Evolutionary conservation across 2,797 vertebrate species (phyloP).

Genomic region (Lithobates sylvaticus): DNA sequence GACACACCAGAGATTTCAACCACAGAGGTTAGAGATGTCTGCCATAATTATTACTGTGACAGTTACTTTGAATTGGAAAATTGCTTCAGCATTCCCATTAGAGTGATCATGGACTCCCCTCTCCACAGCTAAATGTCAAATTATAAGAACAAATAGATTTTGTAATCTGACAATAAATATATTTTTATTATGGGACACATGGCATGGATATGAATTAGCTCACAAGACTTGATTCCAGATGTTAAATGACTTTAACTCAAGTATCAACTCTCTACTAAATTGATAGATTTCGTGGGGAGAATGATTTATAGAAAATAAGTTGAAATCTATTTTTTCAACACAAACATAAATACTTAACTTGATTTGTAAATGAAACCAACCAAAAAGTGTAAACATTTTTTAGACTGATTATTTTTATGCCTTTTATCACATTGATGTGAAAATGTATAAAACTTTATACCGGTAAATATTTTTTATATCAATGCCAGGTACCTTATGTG

Average conservation of each 20-base stretch:
- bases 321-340: neutral
- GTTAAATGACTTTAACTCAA: neutral
- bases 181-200: neutral
- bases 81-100: conserved; percentile 6
- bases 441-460: neutral
- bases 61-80: conserved; percentile 24
- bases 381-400: neutral
- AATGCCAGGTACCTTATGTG: neutral
- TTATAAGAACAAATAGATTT: conserved; percentile 21
- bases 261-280: neutral
- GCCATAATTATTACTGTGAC: conserved; percentile 15
- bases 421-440: neutral
- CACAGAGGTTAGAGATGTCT: conserved; percentile 18
- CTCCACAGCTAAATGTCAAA: conserved; percentile 8
- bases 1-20: conserved; percentile 11
- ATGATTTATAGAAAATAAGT: neutral
- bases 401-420: neutral
- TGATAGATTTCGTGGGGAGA: neutral
- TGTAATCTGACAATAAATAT: conserved; percentile 19
- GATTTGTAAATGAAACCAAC: neutral
- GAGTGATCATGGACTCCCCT: conserved; percentile 14
- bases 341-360: neutral
- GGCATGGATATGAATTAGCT: neutral
- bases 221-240: conserved; percentile 6
- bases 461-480: neutral